Base-by-base conservation (phyloP, 2,113 vertebrate genomes). In the Syngnathus scovelli region DNA sequence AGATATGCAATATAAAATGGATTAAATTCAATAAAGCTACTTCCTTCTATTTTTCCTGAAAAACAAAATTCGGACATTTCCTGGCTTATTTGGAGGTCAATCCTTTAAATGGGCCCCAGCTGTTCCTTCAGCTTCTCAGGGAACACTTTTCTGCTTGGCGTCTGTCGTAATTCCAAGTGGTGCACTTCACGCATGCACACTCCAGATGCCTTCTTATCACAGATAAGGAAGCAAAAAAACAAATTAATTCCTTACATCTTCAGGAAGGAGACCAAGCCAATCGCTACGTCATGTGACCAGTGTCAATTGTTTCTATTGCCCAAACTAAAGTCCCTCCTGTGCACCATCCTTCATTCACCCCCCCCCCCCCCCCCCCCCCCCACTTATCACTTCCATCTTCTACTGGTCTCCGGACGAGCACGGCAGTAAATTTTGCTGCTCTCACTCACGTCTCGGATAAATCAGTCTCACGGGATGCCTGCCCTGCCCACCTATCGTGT, bases 91-190 rank as follows among this genome's bases (percentile, higher is more conserved):
- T 80, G 75, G 69, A 81, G 81, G 66, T 71, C 83, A 78, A 76
- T 86, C 70, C 27, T 49, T 52, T 15, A 21, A 68, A 80, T 79
- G 71, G 76, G 77, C 67, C 80, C 71, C 82, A 80, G 82, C 77
- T 83, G 78, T 75, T 81, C 52, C 64, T 37, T 36, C 62, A 46
- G 56, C 70, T 68, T 70, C 79, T 66, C 63, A 62, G 61, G 76
- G 64, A 16, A 67, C 66, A 39, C 74, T 66, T 72, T 61, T 70
- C 64, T 70, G 64, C 71, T 64, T 33, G 4, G 1, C 1, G 37
- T 21, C 66, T 64, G 9, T 55, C 21, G 49, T 78, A 64, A 67
- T 69, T 63, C 11, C 33, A 64, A 46, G 46, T 18, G 38, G 58
- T 11, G 38, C 58, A 38, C 58, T 18, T 19, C 36, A 36, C 37